phyloP scores from a whole-genome alignment of 2,797 vertebrate genomes.

The Lagocephalus sceleratus region DNA sequence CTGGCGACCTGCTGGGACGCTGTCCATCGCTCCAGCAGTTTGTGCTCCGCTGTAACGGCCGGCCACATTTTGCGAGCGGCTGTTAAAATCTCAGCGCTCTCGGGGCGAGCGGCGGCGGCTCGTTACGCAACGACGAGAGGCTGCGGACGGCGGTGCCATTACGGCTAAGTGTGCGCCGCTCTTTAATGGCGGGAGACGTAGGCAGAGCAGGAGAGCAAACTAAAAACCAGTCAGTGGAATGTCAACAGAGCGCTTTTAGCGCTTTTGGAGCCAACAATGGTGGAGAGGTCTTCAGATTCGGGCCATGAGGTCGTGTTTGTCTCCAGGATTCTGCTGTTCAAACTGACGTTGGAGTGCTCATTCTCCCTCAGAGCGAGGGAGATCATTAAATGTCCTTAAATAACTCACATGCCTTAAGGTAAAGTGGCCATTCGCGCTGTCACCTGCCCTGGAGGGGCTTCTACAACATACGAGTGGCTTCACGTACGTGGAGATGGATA shows the following conservation, averaged over 20 bases:
- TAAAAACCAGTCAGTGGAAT: conserved; percentile 20
- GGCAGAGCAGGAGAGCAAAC: conserved; percentile 18
- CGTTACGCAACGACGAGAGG: conserved; percentile 19
- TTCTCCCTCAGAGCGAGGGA: too few relatives aligned
- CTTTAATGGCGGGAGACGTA: conserved; percentile 10
- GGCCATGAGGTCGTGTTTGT: too few relatives aligned
- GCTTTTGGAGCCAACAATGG: conserved; percentile 19
- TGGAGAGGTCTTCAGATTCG: conserved; percentile 18
- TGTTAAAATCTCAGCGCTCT: conserved; percentile 16
- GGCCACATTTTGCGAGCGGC: conserved; percentile 18
- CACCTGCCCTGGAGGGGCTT: conserved; percentile 21
- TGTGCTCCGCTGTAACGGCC: conserved; percentile 31
- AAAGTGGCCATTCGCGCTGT: conserved; percentile 21
- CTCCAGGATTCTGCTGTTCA: too few relatives aligned
- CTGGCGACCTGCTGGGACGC: conserved; percentile 37
- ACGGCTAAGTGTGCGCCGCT: conserved; percentile 12
- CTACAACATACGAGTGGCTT: conserved; percentile 44
- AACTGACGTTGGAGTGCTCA: too few relatives aligned
- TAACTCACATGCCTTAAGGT: conserved; percentile 8
- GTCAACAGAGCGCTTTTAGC: conserved; percentile 7
- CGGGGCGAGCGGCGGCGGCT: conserved; percentile 21
- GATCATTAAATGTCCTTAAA: not conserved
- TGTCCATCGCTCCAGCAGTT: conserved; percentile 35
- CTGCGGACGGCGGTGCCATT: conserved; percentile 20
- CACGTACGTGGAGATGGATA: conserved; percentile 32